A percentile compares a stretch with the other conserved stretches of the same genome.
phyloP scores from a whole-genome alignment of 2,113 vertebrate species.

The Rhagologus leucostigma region DNA sequence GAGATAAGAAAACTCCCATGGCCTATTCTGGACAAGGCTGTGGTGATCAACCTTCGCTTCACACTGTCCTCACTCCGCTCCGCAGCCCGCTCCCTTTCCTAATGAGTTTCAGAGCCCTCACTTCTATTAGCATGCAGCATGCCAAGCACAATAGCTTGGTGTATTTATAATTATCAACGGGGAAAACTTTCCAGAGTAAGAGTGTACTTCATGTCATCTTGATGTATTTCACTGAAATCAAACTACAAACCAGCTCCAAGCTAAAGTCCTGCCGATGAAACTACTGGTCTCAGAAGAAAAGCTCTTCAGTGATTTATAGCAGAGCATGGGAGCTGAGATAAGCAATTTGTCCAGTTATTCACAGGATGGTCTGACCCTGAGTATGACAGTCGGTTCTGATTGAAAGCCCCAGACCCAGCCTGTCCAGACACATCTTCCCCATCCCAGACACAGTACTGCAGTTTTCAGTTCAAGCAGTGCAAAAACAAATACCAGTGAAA shows the following conservation, averaged over 20 bases:
- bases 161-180: constrained; percentile 75
- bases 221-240: constrained; percentile 59
- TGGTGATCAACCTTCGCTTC: constrained; percentile 81
- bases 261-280: constrained; percentile 68
- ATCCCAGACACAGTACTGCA: background rate
- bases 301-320: background rate
- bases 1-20: constrained; percentile 99
- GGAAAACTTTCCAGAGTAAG: constrained; percentile 69
- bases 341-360: background rate
- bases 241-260: constrained; percentile 58
- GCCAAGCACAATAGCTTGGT: constrained; percentile 73
- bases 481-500: background rate
- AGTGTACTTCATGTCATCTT: constrained; percentile 68
- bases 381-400: background rate
- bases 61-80: constrained; percentile 74
- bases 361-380: background rate
- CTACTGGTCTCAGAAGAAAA: background rate
- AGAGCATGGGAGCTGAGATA: background rate
- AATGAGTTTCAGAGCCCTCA: constrained; percentile 67
- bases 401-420: background rate
- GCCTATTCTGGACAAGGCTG: constrained; percentile 88
- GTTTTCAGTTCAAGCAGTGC: background rate
- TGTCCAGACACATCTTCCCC: background rate
- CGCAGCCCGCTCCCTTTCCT: constrained; percentile 70
- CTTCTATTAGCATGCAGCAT: constrained; percentile 66